Evolutionary conservation across 2,113 vertebrate genomes (phyloP).

Genomic region (Willisornis vidua): DNA sequence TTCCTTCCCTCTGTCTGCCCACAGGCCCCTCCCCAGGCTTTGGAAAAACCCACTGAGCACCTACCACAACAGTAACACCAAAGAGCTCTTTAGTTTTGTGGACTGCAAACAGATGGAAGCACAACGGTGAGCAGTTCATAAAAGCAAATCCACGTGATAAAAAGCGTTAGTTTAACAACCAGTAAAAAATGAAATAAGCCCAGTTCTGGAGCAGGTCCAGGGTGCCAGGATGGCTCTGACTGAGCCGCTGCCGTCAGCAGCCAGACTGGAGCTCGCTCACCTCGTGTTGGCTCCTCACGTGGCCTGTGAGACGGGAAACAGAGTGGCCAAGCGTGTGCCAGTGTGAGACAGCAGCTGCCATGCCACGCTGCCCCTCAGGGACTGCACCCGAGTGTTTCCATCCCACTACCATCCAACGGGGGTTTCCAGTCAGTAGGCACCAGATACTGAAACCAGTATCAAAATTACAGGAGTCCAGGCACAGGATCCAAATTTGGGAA

Average conservation of each 20-base stretch:
- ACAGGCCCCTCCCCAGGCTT: neutral
- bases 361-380: neutral
- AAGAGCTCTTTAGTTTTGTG: neutral
- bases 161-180: neutral
- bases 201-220: neutral
- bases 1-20: neutral
- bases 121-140: accelerated
- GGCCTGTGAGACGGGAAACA: neutral
- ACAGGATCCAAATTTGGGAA: neutral
- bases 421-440: neutral
- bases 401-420: neutral
- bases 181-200: neutral
- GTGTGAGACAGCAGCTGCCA: neutral
- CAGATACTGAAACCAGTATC: neutral
- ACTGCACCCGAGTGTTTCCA: neutral
- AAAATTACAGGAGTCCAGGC: neutral
- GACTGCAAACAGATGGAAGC: neutral
- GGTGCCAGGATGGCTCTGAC: neutral
- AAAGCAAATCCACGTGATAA: neutral
- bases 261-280: neutral
- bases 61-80: neutral
- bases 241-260: neutral
- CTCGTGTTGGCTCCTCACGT: accelerated
- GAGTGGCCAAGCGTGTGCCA: neutral
- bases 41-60: neutral